Conservation (phyloP, 2,888 invertebrate genomes). For the Elysia crispata region DNA sequence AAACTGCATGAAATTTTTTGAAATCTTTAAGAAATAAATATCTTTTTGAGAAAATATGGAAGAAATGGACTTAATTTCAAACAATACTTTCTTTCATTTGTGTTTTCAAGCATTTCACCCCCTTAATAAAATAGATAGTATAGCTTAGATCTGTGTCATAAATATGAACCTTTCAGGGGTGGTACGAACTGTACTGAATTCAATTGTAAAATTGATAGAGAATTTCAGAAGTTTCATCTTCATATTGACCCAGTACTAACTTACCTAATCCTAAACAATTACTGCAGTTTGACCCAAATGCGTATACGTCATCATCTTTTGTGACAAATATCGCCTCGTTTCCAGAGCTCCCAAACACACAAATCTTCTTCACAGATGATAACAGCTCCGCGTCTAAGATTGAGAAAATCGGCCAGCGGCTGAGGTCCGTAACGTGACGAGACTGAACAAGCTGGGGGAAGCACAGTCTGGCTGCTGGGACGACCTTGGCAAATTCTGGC, state of each 20-base stretch:
- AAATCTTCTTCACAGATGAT: slow-evolving; percentile 79
- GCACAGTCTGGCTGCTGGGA: slow-evolving; percentile 62
- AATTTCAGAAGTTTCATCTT: too few species aligned
- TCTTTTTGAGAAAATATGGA: too few species aligned
- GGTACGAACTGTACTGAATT: too few species aligned
- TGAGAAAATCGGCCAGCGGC: slow-evolving; percentile 82
- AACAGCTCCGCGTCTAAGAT: slow-evolving; percentile 80
- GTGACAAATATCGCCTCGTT: slow-evolving; percentile 82
- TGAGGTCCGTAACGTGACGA: slow-evolving; percentile 60
- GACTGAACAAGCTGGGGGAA: slow-evolving; percentile 32
- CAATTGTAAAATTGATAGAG: too few species aligned
- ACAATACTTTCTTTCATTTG: too few species aligned
- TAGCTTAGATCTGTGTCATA: too few species aligned
- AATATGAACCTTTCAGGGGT: too few species aligned
- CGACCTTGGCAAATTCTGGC: slow-evolving; percentile 83
- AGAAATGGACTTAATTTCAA: too few species aligned
- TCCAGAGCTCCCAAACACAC: slow-evolving; percentile 81
- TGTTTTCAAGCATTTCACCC: too few species aligned
- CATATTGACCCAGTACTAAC: background rate
- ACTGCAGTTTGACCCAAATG: slow-evolving; percentile 81
- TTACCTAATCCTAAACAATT: slow-evolving; percentile 80
- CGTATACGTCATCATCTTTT: slow-evolving; percentile 81
- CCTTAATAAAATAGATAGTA: too few species aligned
- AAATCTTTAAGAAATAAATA: too few species aligned
- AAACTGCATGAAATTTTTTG: too few species aligned